Conservation (phyloP, 37 sponge, comb jelly and placozoan species). For the Hormiphora californensis region DNA sequence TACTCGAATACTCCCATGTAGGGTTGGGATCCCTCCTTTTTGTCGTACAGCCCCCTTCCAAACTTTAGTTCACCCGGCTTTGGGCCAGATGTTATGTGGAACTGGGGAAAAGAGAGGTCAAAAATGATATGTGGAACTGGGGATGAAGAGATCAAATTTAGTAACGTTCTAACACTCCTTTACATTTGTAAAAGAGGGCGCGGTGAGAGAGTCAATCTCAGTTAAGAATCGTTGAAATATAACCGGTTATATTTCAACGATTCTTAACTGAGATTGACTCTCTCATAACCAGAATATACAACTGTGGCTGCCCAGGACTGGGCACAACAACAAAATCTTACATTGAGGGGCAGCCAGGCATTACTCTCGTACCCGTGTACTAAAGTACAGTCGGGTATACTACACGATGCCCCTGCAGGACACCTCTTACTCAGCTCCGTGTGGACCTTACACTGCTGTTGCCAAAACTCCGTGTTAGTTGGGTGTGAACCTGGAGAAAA, state of each 20-base stretch:
- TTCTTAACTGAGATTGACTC: too few species aligned
- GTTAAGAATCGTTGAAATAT: too few species aligned
- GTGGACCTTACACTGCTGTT: conserved; percentile 5
- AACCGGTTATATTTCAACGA: too few species aligned
- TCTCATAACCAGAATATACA: too few species aligned
- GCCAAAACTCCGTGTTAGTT: conserved; percentile 20
- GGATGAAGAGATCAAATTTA: too few species aligned
- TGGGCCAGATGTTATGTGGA: conserved; percentile 1
- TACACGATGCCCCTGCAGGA: background rate
- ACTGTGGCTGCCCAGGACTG: too few species aligned
- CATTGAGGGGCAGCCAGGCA: conserved; percentile 35
- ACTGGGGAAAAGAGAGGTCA: too few species aligned
- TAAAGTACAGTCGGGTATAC: background rate
- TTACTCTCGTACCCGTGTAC: background rate
- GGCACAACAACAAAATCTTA: too few species aligned
- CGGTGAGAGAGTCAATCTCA: too few species aligned
- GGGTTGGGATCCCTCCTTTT: background rate
- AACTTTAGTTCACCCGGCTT: conserved; percentile 14
- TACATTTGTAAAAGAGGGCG: too few species aligned
- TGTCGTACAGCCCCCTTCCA: background rate
- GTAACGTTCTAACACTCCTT: too few species aligned
- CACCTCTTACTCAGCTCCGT: conserved; percentile 17
- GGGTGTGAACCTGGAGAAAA: conserved; percentile 8
- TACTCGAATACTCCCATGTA: conserved; percentile 15
- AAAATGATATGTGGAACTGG: too few species aligned